These are phyloP conservation scores for Sebastes cheni DNA, from an alignment of 2,797 vertebrate genomes.

Conservation along the genomic window DNA sequence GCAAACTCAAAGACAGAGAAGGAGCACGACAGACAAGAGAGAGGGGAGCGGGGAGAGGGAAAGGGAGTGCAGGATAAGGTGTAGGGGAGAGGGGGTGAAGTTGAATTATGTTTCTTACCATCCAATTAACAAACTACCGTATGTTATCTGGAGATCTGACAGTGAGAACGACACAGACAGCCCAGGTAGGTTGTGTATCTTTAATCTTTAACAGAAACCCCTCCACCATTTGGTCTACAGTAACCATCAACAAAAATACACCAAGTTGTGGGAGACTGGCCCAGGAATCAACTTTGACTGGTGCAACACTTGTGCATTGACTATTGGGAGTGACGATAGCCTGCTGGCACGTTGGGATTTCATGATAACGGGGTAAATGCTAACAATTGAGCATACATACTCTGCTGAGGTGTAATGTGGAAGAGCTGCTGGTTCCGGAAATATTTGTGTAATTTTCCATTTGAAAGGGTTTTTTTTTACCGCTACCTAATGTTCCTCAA, in stretches of 20 bases:
- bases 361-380: not conserved
- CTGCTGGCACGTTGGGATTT: not conserved
- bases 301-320: not conserved
- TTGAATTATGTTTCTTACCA: conserved; percentile 73
- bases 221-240: not conserved
- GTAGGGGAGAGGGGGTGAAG: conserved; percentile 28
- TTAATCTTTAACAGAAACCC: conserved; percentile 39
- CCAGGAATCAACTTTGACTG: not conserved
- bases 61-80: conserved; percentile 5
- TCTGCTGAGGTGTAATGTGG: accelerated
- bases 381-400: not conserved
- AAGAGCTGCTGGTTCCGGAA: accelerated
- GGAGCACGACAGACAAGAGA: not conserved
- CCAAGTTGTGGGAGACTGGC: not conserved
- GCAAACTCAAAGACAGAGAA: conserved; percentile 56
- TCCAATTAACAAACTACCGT: conserved; percentile 59
- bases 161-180: conserved; percentile 45
- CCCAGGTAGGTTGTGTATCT: conserved; percentile 41
- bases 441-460: not conserved
- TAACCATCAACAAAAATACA: not conserved
- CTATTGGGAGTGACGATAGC: not conserved
- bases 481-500: not conserved
- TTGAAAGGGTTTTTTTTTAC: not conserved
- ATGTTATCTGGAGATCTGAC: conserved; percentile 53
- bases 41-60: not conserved